Evolutionary conservation across 2,113 vertebrate species (phyloP).

Genomic region (Cyanoderma ruficeps): DNA sequence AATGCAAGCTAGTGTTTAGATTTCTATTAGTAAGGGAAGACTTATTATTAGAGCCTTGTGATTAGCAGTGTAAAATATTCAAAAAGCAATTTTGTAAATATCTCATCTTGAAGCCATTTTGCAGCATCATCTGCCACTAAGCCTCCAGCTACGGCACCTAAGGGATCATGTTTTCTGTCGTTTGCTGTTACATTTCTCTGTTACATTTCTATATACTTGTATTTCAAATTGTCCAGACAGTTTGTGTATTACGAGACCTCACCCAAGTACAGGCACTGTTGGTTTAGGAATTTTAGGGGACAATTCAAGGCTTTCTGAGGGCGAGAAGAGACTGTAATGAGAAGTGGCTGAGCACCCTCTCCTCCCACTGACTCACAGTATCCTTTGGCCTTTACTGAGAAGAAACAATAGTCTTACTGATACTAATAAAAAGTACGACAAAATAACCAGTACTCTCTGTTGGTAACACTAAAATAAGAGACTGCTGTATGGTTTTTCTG

Average conservation of each 20-base stretch:
- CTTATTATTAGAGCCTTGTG: conserved; percentile 63
- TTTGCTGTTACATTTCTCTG: conserved; percentile 12
- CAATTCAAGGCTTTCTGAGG: background rate
- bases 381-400: background rate
- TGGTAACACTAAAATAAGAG: background rate
- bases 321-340: background rate
- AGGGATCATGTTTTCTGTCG: conserved; percentile 61
- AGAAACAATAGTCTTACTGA: background rate
- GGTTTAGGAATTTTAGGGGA: background rate
- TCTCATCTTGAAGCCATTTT: conserved; percentile 31
- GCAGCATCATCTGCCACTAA: conserved; percentile 60
- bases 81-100: conserved; percentile 67
- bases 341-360: background rate
- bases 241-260: background rate
- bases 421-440: background rate
- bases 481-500: background rate
- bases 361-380: background rate
- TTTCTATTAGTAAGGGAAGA: conserved; percentile 67
- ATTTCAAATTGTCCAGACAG: conserved; percentile 33
- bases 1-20: conserved; percentile 50
- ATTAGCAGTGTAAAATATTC: conserved; percentile 63
- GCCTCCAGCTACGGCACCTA: conserved; percentile 51
- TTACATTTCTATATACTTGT: conserved; percentile 5
- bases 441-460: background rate
- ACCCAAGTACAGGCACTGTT: background rate